phyloP scores from a whole-genome alignment of 35 echinoderm and acorn worm genomes.

The Ophiothrix spiculata region DNA sequence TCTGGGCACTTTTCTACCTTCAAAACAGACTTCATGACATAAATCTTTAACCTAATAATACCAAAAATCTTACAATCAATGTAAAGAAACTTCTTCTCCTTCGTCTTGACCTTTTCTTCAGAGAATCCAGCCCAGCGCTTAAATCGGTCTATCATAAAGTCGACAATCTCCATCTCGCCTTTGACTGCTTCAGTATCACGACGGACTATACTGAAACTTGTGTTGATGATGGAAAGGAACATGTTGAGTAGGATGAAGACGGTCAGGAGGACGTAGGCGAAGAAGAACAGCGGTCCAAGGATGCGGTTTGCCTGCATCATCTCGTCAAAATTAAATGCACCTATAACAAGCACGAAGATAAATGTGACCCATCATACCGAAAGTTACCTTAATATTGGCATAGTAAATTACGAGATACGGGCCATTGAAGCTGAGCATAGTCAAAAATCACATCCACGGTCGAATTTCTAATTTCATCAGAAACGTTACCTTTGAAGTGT shows the following conservation, averaged over 20 bases:
- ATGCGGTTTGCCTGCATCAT: constrained; percentile 53
- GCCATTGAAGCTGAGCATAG: no score
- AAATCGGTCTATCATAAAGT: constrained; percentile 96
- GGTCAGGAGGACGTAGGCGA: constrained; percentile 76
- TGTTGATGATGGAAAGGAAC: constrained; percentile 98
- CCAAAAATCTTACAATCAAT: constrained; percentile 61
- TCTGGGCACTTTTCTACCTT: neutral
- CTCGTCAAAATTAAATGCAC: constrained; percentile 79
- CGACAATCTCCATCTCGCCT: constrained; percentile 91
- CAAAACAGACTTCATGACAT: neutral
- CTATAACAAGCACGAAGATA: no score
- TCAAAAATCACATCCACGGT: no score
- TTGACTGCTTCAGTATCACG: constrained; percentile 37
- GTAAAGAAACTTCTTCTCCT: constrained; percentile 42
- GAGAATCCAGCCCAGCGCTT: constrained; percentile 81
- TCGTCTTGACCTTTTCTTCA: constrained; percentile 43
- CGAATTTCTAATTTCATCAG: no score
- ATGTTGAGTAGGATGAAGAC: constrained; percentile 96
- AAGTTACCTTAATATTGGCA: no score
- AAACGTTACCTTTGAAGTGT: no score
- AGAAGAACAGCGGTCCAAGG: constrained; percentile 89
- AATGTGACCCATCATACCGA: no score
- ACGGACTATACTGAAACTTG: constrained; percentile 57
- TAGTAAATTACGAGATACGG: no score
- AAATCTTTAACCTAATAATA: no score